Percentiles rank a stretch among this genome's conserved stretches.
phyloP scores from a whole-genome alignment of 2,888 invertebrate genomes.

The Scaptomyza flava region DNA sequence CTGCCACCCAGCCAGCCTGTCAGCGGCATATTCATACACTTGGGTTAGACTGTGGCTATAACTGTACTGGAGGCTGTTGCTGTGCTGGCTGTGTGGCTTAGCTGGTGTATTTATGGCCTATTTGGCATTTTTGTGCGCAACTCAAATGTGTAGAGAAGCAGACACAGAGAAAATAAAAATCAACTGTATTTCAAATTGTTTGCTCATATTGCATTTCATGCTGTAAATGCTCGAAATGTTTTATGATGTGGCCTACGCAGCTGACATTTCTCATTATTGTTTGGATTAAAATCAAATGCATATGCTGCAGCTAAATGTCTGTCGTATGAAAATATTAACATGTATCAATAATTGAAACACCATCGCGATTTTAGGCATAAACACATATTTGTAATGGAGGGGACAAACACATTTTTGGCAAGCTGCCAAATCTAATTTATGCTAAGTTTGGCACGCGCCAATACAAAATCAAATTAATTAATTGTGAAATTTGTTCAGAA shows the following conservation, averaged over 20 bases:
- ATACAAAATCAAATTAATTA: constrained; percentile 34
- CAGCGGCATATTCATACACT: constrained; percentile 49
- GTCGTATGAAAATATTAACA: constrained; percentile 55
- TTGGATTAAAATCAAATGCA: constrained; percentile 36
- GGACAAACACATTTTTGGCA: not conserved
- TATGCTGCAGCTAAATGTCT: constrained; percentile 8
- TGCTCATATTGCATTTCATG: constrained; percentile 3
- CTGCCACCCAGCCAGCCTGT: constrained; percentile 48
- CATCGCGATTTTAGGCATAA: constrained; percentile 13
- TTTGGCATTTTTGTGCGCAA: constrained; percentile 52
- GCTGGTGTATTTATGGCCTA: constrained; percentile 40
- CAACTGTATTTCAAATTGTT: constrained; percentile 1
- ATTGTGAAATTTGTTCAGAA: constrained; percentile 20
- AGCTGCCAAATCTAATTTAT: constrained; percentile 46
- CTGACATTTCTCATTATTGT: constrained; percentile 49
- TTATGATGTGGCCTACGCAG: constrained; percentile 34
- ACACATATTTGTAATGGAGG: not conserved
- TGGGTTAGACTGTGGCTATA: constrained; percentile 38
- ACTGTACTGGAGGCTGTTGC: constrained; percentile 6
- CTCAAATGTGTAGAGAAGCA: constrained; percentile 23
- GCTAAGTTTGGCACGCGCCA: constrained; percentile 38
- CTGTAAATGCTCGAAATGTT: constrained; percentile 2
- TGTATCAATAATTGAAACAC: constrained; percentile 50
- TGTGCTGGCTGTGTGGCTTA: constrained; percentile 24
- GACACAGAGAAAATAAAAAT: not conserved